Evolutionary conservation across 2,113 vertebrate species (phyloP).

Genomic region (Python bivittatus): DNA sequence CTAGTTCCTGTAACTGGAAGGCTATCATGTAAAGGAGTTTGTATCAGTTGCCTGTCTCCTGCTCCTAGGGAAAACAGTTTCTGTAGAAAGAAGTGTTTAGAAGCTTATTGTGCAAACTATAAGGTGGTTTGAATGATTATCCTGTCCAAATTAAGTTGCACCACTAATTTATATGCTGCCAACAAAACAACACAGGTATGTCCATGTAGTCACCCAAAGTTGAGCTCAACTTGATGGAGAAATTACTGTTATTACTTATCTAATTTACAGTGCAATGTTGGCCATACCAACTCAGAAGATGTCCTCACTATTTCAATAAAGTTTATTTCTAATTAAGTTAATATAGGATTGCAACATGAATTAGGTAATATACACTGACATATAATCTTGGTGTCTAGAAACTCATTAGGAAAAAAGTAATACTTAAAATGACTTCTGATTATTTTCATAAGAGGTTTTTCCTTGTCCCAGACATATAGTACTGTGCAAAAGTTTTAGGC

Average conservation of each 20-base stretch:
- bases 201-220: neutral
- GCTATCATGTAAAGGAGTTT: conserved; percentile 90
- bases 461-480: neutral
- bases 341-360: neutral
- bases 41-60: conserved; percentile 94
- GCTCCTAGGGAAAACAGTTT: conserved; percentile 97
- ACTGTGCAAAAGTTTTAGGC: too few relatives aligned
- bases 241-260: neutral
- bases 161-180: neutral
- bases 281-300: neutral
- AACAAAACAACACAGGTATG: neutral
- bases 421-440: neutral
- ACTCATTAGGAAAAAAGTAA: neutral
- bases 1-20: conserved; percentile 93
- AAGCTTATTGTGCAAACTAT: neutral
- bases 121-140: neutral
- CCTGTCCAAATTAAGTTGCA: neutral
- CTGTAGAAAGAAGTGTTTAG: conserved; percentile 69
- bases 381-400: neutral
- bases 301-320: neutral
- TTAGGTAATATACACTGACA: neutral
- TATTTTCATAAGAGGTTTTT: neutral
- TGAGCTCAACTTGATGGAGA: neutral
- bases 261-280: neutral
- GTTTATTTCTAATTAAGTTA: neutral